Evolutionary conservation across 2,888 invertebrate genomes (phyloP), one percentile per base, ranked within the genome.

Genomic region (Hirtodrosophila confusa): DNA sequence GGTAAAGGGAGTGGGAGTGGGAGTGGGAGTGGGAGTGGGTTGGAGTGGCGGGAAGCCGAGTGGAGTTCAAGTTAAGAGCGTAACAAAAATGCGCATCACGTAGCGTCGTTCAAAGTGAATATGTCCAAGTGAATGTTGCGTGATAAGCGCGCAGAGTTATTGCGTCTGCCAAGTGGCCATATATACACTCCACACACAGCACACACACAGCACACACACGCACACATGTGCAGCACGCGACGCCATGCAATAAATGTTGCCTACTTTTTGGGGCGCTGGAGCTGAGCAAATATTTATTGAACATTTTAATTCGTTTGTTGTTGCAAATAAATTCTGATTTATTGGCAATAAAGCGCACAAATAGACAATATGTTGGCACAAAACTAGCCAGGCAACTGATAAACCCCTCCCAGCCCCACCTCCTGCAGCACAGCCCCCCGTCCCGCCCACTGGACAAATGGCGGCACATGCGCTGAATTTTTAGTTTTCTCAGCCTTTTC

Each of bases 301-400:
- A 91, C 90, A 89, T 90, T 91, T 90, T 90, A 91, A 91, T 90
- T 91, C 89, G 80, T 88, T 90, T 90, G 80, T 89, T 90, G 91
- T 90, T 90, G 91, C 90, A 90, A 90, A 90, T 90, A 90, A 91
- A 91, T 91, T 90, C 91, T 91, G 90, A 91, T 91, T 90, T 90
- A 90, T 91, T 91, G 90, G 90, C 88, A 90, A 91, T 91, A 91
- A 91, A 90, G 82, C 84, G 68, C 80, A 75, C 78, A 78, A 79
- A 82, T 79, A 86, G 72, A 80, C 88, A 80, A 82, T 80, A 86
- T 86, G 86, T 64, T 80, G 64, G 66, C 66, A 61, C 75, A 54
- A 57, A 73, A 73, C 73, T 75, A 70, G 72, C 61, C 66, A 53
- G 27, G 35, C 60, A 54, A 55, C 76, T 67, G 73, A 74, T 75